A percentile compares a stretch with the other conserved stretches of the same genome.
These are phyloP conservation scores for Trachelus troglodyta DNA, from an alignment of 2,888 invertebrate species.

Conservation along the genomic window DNA sequence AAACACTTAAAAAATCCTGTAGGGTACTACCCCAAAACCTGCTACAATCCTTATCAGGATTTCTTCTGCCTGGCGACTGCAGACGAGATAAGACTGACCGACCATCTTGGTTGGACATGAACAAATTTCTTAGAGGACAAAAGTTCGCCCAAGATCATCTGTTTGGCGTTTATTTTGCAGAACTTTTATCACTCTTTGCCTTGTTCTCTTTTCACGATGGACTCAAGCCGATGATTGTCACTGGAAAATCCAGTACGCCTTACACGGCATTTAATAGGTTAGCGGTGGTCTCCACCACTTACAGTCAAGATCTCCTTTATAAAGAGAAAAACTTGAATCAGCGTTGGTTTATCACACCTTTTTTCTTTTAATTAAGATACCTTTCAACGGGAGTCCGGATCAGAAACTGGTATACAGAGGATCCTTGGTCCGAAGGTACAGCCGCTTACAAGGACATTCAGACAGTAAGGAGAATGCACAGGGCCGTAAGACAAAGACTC, in stretches of 20 bases:
- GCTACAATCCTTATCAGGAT: slow-evolving; percentile 17
- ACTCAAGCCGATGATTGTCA: slow-evolving; percentile 66
- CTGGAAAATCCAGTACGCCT: slow-evolving; percentile 67
- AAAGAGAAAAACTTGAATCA: background rate
- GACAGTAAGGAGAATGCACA: slow-evolving; percentile 65
- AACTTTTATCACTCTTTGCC: slow-evolving; percentile 62
- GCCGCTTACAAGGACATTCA: slow-evolving; percentile 65
- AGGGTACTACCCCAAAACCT: slow-evolving; percentile 27
- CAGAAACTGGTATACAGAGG: slow-evolving; percentile 67
- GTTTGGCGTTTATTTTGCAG: slow-evolving; percentile 54
- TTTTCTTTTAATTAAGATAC: slow-evolving; percentile 53
- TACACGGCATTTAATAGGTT: slow-evolving; percentile 62
- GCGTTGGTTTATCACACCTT: background rate
- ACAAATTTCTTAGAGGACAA: slow-evolving; percentile 66
- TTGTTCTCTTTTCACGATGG: slow-evolving; percentile 64
- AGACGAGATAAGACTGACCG: slow-evolving; percentile 35
- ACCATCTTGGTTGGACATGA: slow-evolving; percentile 66
- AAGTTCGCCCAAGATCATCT: slow-evolving; percentile 64
- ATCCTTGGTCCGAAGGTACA: slow-evolving; percentile 66
- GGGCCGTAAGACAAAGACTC: slow-evolving; percentile 52
- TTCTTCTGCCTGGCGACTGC: slow-evolving; percentile 38
- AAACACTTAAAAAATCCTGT: slow-evolving; percentile 3
- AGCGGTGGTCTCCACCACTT: background rate
- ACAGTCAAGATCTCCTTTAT: background rate
- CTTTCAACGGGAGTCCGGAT: slow-evolving; percentile 66